Conservation (phyloP, 2,888 invertebrate species). For the Terebella lapidaria region DNA sequence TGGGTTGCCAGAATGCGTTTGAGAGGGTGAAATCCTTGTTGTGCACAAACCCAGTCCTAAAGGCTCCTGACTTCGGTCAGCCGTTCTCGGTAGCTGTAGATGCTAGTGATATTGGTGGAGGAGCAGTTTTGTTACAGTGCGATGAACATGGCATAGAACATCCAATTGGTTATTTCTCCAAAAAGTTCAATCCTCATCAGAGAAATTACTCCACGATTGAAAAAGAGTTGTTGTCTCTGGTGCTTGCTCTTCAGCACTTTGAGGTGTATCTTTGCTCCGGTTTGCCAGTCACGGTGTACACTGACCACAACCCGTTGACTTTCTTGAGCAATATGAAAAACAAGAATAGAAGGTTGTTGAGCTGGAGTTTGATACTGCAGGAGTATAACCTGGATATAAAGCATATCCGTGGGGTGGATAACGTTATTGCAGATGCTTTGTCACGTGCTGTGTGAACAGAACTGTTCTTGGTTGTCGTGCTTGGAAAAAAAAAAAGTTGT, state of each 20-base stretch:
- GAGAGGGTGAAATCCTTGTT: not conserved
- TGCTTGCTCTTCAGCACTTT: slow-evolving; percentile 13
- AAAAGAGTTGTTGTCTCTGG: slow-evolving; percentile 9
- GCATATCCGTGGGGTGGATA: not conserved
- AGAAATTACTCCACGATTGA: slow-evolving; percentile 14
- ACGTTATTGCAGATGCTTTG: slow-evolving; percentile 4
- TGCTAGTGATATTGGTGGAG: slow-evolving; percentile 1
- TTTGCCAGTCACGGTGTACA: not conserved
- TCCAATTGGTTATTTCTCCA: slow-evolving; percentile 7
- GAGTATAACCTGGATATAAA: not conserved
- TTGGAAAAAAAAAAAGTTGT: too few species aligned
- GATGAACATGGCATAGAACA: not conserved
- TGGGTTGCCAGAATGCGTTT: not conserved
- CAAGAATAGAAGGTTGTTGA: slow-evolving; percentile 1
- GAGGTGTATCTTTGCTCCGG: slow-evolving; percentile 7
- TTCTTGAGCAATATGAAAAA: slow-evolving; percentile 1
- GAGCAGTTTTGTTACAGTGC: slow-evolving; percentile 1
- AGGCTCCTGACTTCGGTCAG: not conserved
- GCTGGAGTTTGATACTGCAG: not conserved
- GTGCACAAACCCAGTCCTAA: not conserved
- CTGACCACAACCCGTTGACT: slow-evolving; percentile 1
- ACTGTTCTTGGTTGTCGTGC: too few species aligned
- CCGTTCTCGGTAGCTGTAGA: not conserved
- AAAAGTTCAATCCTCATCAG: too few species aligned
- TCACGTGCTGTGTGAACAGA: too few species aligned